Evolutionary conservation across 2,888 invertebrate genomes (phyloP).

Genomic region (Saturnia japonica): DNA sequence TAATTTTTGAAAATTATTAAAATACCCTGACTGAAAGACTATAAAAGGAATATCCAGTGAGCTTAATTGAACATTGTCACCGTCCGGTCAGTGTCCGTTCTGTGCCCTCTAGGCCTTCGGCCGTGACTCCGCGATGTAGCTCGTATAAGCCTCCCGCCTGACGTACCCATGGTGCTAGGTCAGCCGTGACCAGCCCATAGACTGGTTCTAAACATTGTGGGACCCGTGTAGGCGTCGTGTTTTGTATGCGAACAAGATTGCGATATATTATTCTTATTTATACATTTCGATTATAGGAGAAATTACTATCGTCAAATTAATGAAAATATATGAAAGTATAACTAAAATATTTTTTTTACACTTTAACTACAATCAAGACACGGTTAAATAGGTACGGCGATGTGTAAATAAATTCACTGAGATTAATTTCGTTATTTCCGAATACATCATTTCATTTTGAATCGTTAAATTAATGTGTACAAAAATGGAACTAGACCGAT

Average conservation of each 20-base stretch:
- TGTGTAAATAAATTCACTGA: background rate
- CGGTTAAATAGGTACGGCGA: too few species aligned
- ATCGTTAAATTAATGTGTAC: background rate
- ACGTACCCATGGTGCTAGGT: conserved; percentile 16
- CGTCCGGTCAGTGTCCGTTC: conserved; percentile 43
- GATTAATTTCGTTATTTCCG: background rate
- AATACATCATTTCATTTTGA: background rate
- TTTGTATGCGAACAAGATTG: background rate
- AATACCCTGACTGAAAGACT: background rate
- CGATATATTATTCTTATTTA: background rate
- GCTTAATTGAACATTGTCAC: conserved; percentile 23
- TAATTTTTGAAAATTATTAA: background rate
- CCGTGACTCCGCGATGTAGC: conserved; percentile 34
- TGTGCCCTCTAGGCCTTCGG: conserved; percentile 35
- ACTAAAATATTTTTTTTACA: too few species aligned
- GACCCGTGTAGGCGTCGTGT: conserved; percentile 14
- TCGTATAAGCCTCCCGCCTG: conserved; percentile 18
- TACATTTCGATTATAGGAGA: background rate
- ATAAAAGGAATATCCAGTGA: background rate
- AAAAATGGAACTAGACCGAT: background rate
- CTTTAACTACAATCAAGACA: background rate
- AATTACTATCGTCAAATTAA: background rate
- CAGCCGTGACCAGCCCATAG: conserved; percentile 13
- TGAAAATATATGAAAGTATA: background rate
- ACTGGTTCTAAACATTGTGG: conserved; percentile 16